A percentile compares a stretch with the other conserved stretches of the same genome.
Evolutionary conservation across 2,888 invertebrate genomes (phyloP).

Genomic region (Thereva unica): DNA sequence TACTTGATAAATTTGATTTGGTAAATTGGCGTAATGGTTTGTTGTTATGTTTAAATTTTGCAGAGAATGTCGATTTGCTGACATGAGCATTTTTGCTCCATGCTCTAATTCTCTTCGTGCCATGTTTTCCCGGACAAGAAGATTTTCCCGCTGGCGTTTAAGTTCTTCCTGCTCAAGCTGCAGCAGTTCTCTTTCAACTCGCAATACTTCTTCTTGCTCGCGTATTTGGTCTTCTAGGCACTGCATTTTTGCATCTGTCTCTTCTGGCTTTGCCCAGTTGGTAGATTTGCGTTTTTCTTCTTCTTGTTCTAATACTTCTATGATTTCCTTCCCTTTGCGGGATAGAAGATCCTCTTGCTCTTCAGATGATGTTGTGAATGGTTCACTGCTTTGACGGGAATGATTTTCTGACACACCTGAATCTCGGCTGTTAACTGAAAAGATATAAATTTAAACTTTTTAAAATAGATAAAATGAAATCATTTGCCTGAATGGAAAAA

Average conservation of each 20-base stretch:
- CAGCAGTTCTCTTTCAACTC: conserved; percentile 76
- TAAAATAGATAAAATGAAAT: too few species aligned
- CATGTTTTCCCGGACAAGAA: conserved; percentile 68
- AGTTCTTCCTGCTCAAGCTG: conserved; percentile 79
- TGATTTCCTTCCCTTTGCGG: conserved; percentile 68
- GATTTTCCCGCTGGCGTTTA: conserved; percentile 73
- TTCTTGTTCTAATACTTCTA: conserved; percentile 66
- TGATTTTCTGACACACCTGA: conserved; percentile 77
- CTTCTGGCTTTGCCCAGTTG: conserved; percentile 19
- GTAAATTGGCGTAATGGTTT: conserved; percentile 57
- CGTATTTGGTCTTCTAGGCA: conserved; percentile 68
- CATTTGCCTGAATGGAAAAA: too few species aligned
- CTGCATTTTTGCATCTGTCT: conserved; percentile 62
- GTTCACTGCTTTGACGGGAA: conserved; percentile 81
- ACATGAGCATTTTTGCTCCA: conserved; percentile 57
- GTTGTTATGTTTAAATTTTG: conserved; percentile 63
- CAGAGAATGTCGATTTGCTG: conserved; percentile 62
- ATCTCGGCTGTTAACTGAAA: conserved; percentile 71
- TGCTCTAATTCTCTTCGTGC: conserved; percentile 61
- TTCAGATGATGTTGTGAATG: conserved; percentile 75
- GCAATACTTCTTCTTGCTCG: conserved; percentile 74
- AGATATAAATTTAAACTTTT: conserved; percentile 38
- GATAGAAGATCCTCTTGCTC: conserved; percentile 70
- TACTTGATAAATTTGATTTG: conserved; percentile 50
- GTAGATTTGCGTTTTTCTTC: conserved; percentile 59